Percentiles rank a stretch among this genome's conserved stretches.
Conservation (phyloP, 2,113 vertebrate species). For the Varanus komodoensis region DNA sequence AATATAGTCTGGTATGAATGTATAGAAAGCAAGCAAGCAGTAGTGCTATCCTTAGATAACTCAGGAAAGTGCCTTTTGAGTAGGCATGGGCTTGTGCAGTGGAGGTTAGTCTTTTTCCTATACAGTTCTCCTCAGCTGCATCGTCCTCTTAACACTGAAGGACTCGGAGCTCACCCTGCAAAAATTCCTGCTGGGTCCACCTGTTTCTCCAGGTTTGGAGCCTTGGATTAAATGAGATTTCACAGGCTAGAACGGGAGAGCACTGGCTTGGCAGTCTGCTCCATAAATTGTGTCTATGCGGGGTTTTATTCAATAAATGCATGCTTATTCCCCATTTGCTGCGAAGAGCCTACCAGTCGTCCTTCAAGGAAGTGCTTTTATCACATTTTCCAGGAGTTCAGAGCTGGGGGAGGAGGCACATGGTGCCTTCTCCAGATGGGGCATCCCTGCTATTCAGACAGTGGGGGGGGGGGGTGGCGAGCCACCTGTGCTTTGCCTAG, state of each 20-base stretch:
- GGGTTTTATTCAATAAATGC: background rate
- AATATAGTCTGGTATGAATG: rapidly evolving
- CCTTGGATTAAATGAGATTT: background rate
- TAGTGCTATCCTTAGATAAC: background rate
- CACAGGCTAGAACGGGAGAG: background rate
- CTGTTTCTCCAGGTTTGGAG: background rate
- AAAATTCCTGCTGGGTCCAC: background rate
- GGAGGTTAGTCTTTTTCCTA: background rate
- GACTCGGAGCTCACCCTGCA: background rate
- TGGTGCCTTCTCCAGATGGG: background rate
- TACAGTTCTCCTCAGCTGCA: background rate
- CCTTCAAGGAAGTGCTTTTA: background rate
- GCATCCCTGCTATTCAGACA: background rate
- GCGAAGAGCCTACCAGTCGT: background rate
- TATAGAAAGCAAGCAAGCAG: rapidly evolving
- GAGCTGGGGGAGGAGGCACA: background rate
- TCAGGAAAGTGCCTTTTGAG: background rate
- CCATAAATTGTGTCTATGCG: background rate
- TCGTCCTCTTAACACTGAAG: background rate
- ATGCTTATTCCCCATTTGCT: background rate
- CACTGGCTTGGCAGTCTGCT: background rate
- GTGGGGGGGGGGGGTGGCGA: too few relatives aligned
- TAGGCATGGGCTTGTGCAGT: background rate
- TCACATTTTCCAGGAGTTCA: background rate
- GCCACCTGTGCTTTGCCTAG: too few relatives aligned